Conservation (phyloP, 2,888 invertebrate genomes). For the Agrotis ipsilon region DNA sequence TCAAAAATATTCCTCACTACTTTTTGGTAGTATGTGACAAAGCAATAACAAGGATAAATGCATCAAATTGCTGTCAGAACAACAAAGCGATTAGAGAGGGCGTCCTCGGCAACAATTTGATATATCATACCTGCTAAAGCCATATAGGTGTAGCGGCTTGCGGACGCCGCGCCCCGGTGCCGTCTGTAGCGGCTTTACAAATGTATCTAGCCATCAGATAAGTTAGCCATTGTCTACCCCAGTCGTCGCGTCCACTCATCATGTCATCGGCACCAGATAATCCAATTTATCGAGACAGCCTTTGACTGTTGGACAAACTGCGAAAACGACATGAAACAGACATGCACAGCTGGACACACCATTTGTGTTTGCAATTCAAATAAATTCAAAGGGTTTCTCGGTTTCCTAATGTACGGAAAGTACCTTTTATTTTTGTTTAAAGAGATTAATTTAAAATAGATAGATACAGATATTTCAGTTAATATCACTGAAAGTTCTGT, state of each 20-base stretch:
- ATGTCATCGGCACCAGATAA: constrained; percentile 69
- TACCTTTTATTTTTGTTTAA: constrained; percentile 34
- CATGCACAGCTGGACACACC: constrained; percentile 33
- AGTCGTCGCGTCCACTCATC: constrained; percentile 63
- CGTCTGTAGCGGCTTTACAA: constrained; percentile 19
- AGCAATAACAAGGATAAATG: background rate
- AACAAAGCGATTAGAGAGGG: background rate
- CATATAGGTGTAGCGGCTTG: constrained; percentile 4
- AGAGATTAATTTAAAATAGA: constrained; percentile 10
- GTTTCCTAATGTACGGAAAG: background rate
- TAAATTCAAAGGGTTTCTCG: constrained; percentile 40
- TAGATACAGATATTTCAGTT: constrained; percentile 1
- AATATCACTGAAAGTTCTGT: background rate
- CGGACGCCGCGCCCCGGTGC: constrained; percentile 1
- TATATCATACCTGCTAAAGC: constrained; percentile 19
- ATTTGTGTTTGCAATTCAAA: constrained; percentile 48
- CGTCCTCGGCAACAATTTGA: background rate
- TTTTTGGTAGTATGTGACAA: background rate
- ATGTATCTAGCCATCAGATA: constrained; percentile 34
- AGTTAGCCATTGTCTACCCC: constrained; percentile 50
- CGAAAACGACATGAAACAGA: constrained; percentile 14
- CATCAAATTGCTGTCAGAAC: background rate
- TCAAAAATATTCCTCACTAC: background rate
- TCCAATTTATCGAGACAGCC: constrained; percentile 61
- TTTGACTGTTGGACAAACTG: constrained; percentile 44